Base-by-base conservation (phyloP, 2,113 vertebrate species). In the Engystomops pustulosus region DNA sequence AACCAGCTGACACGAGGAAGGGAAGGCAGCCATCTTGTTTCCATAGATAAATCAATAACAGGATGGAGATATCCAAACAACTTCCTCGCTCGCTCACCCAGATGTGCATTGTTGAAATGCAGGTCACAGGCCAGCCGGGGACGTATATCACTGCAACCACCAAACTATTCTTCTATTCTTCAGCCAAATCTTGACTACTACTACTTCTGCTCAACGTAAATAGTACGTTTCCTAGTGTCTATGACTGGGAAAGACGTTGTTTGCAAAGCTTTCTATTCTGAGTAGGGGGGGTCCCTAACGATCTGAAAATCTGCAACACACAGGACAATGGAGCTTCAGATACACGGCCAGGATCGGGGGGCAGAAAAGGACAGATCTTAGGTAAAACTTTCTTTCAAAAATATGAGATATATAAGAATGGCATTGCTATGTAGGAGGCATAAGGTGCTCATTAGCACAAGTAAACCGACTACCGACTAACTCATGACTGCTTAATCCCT, bases 31-130 rank as follows among this genome's bases (percentile, higher is more conserved):
- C 32, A 58, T 38, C 51, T 60, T 58, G 77, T 79, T 60, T 79
- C 58, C 77, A 60, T 79, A 79, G 53, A 79, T 38, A 65, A 79
- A 79, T 79, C 77, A 79, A 79, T 65, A 45, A 65, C 77, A 79
- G 78, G 78, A 68, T 68, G 78, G 25, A 68, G 30, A 80, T 45
- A 20, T 49, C 55, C 34, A 27, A 62, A 45, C 36, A 49, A 80
- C 65, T 80, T 80, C 78, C 44, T 34, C 4, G 18, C 18, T 18
- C 4, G 27, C 78, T 34, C 41, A 62, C 60, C 27, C 23, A 68
- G 78, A 68, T 80, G 78, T 45, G 27, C 38, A 62, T 45, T 65
- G 36, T 30, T 45, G 53, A 20, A 79, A 30, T 9, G 74, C 27
- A 60, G 70, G 70, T 72, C 70, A 72, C 70, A 47, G 70, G 41